A percentile compares a stretch with the other conserved stretches of the same genome.
These are phyloP conservation scores for Cephus runcator DNA, from an alignment of 2,888 invertebrate genomes.

Conservation along the genomic window DNA sequence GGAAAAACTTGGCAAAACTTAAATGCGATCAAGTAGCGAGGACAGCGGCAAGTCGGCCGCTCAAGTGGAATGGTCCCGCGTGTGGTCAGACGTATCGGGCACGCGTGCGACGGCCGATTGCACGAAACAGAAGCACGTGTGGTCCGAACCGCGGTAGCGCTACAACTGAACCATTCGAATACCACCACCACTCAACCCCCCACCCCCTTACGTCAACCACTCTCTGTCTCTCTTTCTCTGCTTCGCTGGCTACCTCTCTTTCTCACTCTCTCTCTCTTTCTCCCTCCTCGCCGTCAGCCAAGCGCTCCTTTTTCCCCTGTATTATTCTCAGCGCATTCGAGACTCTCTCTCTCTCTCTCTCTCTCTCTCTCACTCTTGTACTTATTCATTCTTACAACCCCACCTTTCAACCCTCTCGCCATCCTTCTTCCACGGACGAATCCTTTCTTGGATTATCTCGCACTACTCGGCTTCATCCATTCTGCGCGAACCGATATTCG, in stretches of 20 bases:
- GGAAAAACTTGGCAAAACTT: background rate
- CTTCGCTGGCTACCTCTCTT: constrained; percentile 19
- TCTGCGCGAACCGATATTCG: background rate
- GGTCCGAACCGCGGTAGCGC: constrained; percentile 57
- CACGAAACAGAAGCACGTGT: constrained; percentile 41
- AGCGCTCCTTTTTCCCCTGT: background rate
- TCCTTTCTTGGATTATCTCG: background rate
- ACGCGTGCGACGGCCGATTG: constrained; percentile 15
- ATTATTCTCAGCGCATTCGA: background rate
- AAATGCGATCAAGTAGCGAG: background rate
- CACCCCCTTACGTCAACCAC: constrained; percentile 25
- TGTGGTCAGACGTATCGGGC: constrained; percentile 35
- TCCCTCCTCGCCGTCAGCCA: constrained; percentile 19
- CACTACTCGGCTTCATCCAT: background rate
- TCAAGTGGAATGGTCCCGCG: constrained; percentile 41
- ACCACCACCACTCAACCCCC: constrained; percentile 43
- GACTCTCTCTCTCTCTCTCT: background rate
- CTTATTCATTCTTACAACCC: background rate
- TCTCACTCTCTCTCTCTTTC: constrained; percentile 28
- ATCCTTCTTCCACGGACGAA: background rate
- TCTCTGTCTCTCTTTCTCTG: constrained; percentile 27
- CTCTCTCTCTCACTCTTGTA: background rate
- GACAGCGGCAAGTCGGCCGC: background rate
- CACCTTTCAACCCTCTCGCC: background rate
- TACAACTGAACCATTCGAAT: constrained; percentile 60